Base-by-base conservation (phyloP, 2,888 invertebrate genomes). In the Nudaria mundana region DNA sequence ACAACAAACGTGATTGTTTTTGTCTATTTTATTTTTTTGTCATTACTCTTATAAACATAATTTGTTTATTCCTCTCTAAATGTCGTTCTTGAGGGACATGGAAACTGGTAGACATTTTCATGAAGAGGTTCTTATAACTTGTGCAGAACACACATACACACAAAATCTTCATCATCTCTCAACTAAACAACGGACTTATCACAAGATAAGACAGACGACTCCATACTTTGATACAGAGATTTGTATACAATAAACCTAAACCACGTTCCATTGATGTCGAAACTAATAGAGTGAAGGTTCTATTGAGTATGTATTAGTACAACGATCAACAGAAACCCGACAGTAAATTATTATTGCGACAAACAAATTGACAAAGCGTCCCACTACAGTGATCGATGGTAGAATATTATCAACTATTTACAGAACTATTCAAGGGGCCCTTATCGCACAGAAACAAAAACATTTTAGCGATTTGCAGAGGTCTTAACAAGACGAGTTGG, bases 401-500 rank as follows among this genome's bases (percentile, higher is more conserved):
- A 50, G 53, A 52, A 57, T 44, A 43, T n/a, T 43, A 56, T 57
- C 58, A 54, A 56, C 60, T 55, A 62, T 62, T 61, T 60, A 56
- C 59, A 37, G 52, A 65, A 63, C 62, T 61, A 60, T 54, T 60
- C 58, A 56, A n/a, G 56, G 54, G 37, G 39, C 34, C 52, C 63
- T 58, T 58, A 59, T 65, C 62, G 60, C 54, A 48, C 48, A 50
- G 59, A 76, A 76, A 80, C 79, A 78, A 81, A 81, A 81, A 81
- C 80, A 78, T 73, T 69, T 65, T 67, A 61, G 61, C 76, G 75
- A 59, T 59, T 59, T 59, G 63, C 59, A 58, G 59, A 59, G 59
- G 56, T 55, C 60, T 75, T 78, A 80, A 78, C 77, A 71, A 76
- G 78, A 74, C 67, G 69, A 73, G 46, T 40, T 14, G 75, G 80